Evolutionary conservation across 1,140 invertebrate species (phyloP).

Genomic region (Stegodyphus mimosarum): DNA sequence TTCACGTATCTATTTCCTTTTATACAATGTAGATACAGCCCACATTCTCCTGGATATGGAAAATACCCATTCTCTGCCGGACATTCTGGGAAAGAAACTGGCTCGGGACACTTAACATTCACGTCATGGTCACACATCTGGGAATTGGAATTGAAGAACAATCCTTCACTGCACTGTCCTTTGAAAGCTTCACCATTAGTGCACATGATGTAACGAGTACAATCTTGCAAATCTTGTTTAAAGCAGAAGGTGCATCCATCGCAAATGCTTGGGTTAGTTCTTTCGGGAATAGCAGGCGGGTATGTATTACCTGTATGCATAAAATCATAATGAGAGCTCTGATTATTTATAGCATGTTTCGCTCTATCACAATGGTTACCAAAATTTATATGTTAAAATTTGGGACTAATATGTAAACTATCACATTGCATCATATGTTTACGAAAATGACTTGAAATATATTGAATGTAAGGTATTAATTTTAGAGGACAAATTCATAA

Average conservation of each 20-base stretch:
- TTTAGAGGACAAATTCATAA: too few species aligned
- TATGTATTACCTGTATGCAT: too few species aligned
- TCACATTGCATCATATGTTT: too few species aligned
- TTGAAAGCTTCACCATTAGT: neutral
- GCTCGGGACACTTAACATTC: slow-evolving; percentile 32
- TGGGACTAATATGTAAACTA: too few species aligned
- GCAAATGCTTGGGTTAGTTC: neutral
- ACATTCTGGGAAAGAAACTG: neutral
- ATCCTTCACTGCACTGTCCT: slow-evolving; percentile 1
- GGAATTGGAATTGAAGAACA: slow-evolving; percentile 32
- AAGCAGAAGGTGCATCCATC: slow-evolving; percentile 12
- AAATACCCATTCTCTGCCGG: slow-evolving; percentile 1
- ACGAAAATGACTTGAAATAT: too few species aligned
- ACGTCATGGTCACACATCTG: slow-evolving; percentile 29
- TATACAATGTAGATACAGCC: slow-evolving; percentile 60
- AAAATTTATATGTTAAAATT: too few species aligned
- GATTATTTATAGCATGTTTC: too few species aligned
- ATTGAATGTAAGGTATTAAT: too few species aligned
- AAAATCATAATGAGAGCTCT: too few species aligned
- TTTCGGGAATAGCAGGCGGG: too few species aligned
- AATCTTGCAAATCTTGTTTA: slow-evolving; percentile 7
- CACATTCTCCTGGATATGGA: slow-evolving; percentile 39
- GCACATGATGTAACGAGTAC: slow-evolving; percentile 14
- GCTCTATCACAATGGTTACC: too few species aligned
- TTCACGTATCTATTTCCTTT: slow-evolving; percentile 62